Evolutionary conservation across 2,113 vertebrate genomes (phyloP).

Genomic region (Microtus montanus): DNA sequence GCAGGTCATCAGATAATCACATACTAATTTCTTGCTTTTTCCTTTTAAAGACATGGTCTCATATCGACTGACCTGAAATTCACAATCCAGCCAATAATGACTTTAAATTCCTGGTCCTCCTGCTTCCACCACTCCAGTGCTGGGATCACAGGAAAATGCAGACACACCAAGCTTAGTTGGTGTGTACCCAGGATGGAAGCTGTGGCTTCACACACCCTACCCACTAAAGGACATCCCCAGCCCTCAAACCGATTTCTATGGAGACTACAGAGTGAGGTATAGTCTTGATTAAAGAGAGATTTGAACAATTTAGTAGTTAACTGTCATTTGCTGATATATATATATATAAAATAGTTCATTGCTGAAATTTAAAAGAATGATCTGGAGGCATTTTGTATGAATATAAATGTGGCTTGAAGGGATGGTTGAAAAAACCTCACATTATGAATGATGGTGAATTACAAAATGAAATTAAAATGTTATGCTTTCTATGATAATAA

Average conservation of each 20-base stretch:
- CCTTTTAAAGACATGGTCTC: not conserved
- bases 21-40: constrained; percentile 31
- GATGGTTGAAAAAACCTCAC: not conserved
- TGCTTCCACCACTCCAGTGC: too few relatives aligned
- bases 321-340: not conserved
- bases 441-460: constrained; percentile 21
- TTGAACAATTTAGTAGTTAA: constrained; percentile 33
- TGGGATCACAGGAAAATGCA: not conserved
- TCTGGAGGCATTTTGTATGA: not conserved
- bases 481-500: constrained; percentile 47
- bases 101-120: not conserved
- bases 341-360: constrained; percentile 5
- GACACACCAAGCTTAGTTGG: not conserved
- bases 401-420: constrained; percentile 37
- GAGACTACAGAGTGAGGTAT: not conserved
- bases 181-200: not conserved
- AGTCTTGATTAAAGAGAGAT: constrained; percentile 54
- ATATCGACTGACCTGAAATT: not conserved
- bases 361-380: not conserved
- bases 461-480: constrained; percentile 53
- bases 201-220: not conserved
- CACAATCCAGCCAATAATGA: not conserved
- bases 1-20: not conserved
- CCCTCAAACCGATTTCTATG: constrained; percentile 24
- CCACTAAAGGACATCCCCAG: not conserved